These are phyloP conservation scores for Pseudomyrmex flavicornis DNA, from an alignment of 1,140 invertebrate species.

Conservation along the genomic window DNA sequence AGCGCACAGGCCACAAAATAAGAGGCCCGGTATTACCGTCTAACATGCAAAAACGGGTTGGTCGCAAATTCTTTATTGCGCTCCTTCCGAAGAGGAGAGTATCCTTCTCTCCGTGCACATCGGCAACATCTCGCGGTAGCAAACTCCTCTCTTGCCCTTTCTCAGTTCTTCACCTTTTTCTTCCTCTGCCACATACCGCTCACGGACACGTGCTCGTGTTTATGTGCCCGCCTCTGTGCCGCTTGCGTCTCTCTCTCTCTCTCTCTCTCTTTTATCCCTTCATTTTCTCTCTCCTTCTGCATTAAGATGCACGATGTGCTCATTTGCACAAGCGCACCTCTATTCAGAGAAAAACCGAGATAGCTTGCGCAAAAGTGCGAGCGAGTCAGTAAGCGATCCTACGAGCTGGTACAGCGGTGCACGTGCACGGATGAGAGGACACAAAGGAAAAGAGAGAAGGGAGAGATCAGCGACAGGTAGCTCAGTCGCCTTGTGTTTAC, in stretches of 20 bases:
- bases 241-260: neutral
- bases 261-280: neutral
- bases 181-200: slow-evolving; percentile 37
- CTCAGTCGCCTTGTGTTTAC: slow-evolving; percentile 34
- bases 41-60: slow-evolving; percentile 25
- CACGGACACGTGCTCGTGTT: slow-evolving; percentile 56
- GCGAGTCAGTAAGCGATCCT: slow-evolving; percentile 9
- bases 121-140: slow-evolving; percentile 35
- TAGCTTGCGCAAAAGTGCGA: slow-evolving; percentile 46
- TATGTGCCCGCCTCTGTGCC: slow-evolving; percentile 31
- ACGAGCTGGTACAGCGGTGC: slow-evolving; percentile 12
- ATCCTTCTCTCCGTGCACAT: neutral
- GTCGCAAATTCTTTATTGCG: slow-evolving; percentile 23
- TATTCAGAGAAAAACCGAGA: neutral
- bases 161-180: slow-evolving; percentile 42
- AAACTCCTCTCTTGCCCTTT: slow-evolving; percentile 30
- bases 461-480: neutral
- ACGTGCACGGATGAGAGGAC: slow-evolving; percentile 31
- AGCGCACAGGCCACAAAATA: slow-evolving; percentile 10
- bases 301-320: slow-evolving; percentile 33
- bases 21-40: neutral
- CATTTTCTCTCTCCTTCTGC: neutral
- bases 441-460: neutral
- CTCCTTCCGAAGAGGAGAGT: neutral
- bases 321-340: slow-evolving; percentile 39